Percentiles rank a stretch among this genome's conserved stretches.
These are phyloP conservation scores for Cheracebus regulus DNA, from an alignment of 2,797 vertebrate genomes.

Conservation along the genomic window DNA sequence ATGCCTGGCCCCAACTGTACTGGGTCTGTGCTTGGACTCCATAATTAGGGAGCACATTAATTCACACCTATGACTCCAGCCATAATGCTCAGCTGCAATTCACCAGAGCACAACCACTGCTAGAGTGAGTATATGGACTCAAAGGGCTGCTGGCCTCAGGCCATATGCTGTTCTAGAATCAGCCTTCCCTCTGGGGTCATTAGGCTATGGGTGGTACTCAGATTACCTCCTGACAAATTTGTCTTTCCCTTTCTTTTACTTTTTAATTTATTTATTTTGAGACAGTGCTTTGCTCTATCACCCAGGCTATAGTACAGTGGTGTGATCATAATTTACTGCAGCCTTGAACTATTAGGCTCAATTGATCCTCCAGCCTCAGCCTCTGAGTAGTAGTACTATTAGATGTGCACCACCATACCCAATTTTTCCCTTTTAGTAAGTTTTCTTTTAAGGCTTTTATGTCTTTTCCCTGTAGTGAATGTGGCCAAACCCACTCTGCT, in stretches of 20 bases:
- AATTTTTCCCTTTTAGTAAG: not conserved
- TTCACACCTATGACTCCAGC: not conserved
- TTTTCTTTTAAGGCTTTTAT: not conserved
- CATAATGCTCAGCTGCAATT: not conserved
- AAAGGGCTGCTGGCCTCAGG: not conserved
- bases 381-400: no score
- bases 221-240: not conserved
- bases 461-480: not conserved
- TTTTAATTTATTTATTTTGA: no score
- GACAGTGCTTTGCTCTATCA: no score
- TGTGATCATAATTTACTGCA: no score
- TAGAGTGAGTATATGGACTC: not conserved
- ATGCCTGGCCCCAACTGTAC: not conserved
- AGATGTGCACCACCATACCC: not conserved
- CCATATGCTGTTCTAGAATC: not conserved
- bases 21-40: not conserved
- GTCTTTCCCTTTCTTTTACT: not conserved
- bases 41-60: not conserved
- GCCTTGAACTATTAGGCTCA: no score
- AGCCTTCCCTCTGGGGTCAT: not conserved
- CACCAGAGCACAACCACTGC: not conserved
- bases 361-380: no score
- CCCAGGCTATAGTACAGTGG: no score
- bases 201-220: not conserved
- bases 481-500: not conserved